Base-by-base conservation (phyloP, 2,888 invertebrate species). In the Andricus curvator region DNA sequence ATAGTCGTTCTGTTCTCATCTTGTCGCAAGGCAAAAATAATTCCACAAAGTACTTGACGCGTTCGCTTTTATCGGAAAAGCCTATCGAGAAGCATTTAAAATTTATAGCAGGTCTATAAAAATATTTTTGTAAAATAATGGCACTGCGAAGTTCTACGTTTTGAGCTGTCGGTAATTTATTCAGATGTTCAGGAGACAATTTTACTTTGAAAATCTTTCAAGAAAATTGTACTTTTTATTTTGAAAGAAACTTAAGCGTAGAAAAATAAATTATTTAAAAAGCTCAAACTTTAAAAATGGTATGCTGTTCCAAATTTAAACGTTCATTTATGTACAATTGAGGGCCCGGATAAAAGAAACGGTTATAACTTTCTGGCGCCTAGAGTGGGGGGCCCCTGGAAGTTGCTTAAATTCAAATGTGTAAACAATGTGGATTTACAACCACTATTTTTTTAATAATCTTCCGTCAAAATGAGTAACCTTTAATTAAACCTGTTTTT, bases 1-100 rank as follows among this genome's bases (percentile, higher is more conserved):
- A 74, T 74, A 74, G 74, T 74, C 25, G n/a, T 74, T 74, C 33
- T n/a, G 74, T 74, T 56, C 74, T 56, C 74, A 74, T 56, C n/a
- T 48, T 25, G 68, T 68, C 33, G 20, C 29, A 3, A n/a, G n/a
- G 48, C 70, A 74, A 74, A 56, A 56, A 74, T 74, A 74, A 74
- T 56, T 74, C 56, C n/a, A 56, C 74, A 74, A 74, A 74, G 74
- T 74, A 74, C 74, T 74, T 56, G 56, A 56, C 74, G 33, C 56
- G 29, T 33, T 74, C 56, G 51, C 56, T 74, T 33, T 74, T 74
- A 74, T 74, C 74, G 56, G 33, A n/a, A 74, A 51, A 64, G 25
- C 25, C 25, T 22, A 64, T 64, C 17, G 29, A 64, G 25, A 64
- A 74, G 56, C 74, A 56, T 74, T 56, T 56, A 56, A 56, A 74